Evolutionary conservation across 2,797 vertebrate genomes (phyloP).

Genomic region (Clarias fuscus): DNA sequence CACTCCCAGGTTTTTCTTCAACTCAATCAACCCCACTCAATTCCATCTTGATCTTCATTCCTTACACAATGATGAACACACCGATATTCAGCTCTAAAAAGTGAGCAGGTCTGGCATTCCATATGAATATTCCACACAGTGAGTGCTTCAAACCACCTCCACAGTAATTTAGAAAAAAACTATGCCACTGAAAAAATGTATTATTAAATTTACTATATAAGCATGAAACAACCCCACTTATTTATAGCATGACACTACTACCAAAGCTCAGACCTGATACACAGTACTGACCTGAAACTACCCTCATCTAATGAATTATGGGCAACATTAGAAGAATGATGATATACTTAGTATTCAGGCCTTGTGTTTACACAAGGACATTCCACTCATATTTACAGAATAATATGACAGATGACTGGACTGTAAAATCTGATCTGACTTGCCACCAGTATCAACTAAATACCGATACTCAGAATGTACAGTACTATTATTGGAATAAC

Average conservation of each 20-base stretch:
- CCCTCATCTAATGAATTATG: background rate
- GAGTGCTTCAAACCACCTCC: background rate
- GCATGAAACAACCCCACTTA: background rate
- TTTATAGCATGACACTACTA: background rate
- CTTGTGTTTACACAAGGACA: background rate
- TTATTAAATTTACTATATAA: background rate
- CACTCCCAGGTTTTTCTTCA: constrained; percentile 5
- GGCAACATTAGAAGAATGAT: background rate
- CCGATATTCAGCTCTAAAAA: constrained; percentile 25
- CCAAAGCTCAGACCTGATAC: background rate
- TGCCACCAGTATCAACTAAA: background rate
- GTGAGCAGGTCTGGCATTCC: background rate
- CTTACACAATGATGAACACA: constrained; percentile 21
- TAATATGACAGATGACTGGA: background rate
- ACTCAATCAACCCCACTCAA: background rate
- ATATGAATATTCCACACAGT: constrained; percentile 22
- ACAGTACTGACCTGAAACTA: background rate
- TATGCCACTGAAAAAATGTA: too few species aligned
- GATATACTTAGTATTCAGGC: background rate
- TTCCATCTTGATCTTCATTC: background rate
- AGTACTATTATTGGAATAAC: background rate
- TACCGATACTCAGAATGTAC: background rate
- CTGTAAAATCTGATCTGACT: background rate
- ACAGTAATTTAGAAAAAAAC: background rate
- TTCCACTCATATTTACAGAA: background rate